Evolutionary conservation across 2,797 vertebrate species (phyloP), one percentile per base, ranked within the genome.

Genomic region (Ptychadena robeensis): DNA sequence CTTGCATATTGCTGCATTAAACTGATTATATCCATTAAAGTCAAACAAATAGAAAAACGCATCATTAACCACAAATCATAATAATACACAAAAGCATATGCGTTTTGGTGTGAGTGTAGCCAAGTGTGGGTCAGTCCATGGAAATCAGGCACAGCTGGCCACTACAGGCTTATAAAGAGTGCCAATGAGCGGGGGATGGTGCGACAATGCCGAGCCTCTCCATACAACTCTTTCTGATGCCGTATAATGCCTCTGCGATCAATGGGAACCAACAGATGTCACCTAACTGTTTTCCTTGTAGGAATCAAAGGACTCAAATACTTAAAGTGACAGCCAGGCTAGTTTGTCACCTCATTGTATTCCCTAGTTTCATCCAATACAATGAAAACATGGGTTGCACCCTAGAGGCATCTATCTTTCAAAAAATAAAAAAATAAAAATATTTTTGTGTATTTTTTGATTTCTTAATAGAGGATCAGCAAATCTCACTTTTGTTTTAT

Each of bases 201-300:
- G 64, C 64, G n/a, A 34, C 30, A 67, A 65, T 32, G 59, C 38
- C 25, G 27, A 9, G 40, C 44, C 9, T 8, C 28, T 31, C 74
- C 25, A 67, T 53, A 27, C 63, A 27, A n/a, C 64, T 11, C 64
- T 32, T 61, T 66, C 28, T 48, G 37, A 28, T 25, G 63, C 12
- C 15, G 44, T 44, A n/a, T 66, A 77, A 67, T n/a, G 64, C 30
- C 12, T 30, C 4, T 15, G 30, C 40, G 32, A 57, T 68, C 40
- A 27, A 78, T 78, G 40, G 64, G 65, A 37, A 57, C 25, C 31
- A 78, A 30, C 64, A 78, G 75, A 78, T 78, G 64, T 78, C 66
- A 78, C 48, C 68, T 44, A 67, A 12, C 64, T 9, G 34, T 40
- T 67, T 66, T 77, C 28, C 44, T 25, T 67, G 28, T 31, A 34